A percentile compares a stretch with the other conserved stretches of the same genome.
These are phyloP conservation scores for Tamias sibiricus DNA, from an alignment of 2,113 vertebrate genomes.

Conservation along the genomic window DNA sequence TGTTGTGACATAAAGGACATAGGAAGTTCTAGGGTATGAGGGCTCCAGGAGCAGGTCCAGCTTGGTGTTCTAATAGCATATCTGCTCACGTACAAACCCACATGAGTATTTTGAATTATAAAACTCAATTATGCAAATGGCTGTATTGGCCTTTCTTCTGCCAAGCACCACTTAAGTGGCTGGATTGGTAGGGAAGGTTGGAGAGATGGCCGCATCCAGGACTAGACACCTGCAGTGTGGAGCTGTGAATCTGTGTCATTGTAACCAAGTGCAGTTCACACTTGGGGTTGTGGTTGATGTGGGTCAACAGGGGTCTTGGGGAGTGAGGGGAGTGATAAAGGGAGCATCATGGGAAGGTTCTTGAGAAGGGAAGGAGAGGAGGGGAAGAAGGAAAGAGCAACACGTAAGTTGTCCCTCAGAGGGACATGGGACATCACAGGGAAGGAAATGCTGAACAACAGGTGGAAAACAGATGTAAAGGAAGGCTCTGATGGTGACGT, in stretches of 20 bases:
- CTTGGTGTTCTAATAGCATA: background rate
- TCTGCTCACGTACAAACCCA: background rate
- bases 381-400: background rate
- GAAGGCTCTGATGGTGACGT: background rate
- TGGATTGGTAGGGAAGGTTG: background rate
- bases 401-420: background rate
- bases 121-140: background rate
- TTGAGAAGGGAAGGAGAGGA: background rate
- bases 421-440: background rate
- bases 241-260: fast-evolving
- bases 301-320: background rate
- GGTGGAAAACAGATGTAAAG: background rate
- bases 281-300: background rate
- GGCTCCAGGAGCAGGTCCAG: background rate
- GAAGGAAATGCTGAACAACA: background rate
- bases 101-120: background rate
- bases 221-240: background rate
- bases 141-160: background rate
- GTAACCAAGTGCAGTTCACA: background rate
- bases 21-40: background rate
- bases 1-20: background rate
- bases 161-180: background rate
- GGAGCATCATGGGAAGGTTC: background rate
- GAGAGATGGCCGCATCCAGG: background rate
- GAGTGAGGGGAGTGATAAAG: background rate